These are phyloP conservation scores for Numenius arquata DNA, from an alignment of 2,113 vertebrate species.

Conservation along the genomic window DNA sequence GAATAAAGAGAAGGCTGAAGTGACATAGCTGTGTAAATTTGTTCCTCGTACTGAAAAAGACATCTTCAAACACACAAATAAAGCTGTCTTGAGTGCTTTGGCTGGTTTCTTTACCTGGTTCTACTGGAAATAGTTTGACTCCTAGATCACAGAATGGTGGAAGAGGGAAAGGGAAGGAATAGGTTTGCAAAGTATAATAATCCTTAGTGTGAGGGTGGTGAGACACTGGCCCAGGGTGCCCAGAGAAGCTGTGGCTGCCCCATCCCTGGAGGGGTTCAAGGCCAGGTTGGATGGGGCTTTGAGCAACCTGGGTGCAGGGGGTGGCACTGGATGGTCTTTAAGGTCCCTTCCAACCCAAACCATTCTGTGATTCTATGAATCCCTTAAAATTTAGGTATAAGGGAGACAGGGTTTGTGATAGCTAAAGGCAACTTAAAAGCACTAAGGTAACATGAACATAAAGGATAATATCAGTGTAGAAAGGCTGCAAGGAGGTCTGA, in stretches of 20 bases:
- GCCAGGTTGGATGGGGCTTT: no score
- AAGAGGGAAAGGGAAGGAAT: not conserved
- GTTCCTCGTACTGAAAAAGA: not conserved
- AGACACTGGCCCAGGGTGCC: no score
- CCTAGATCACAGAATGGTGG: not conserved
- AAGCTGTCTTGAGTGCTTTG: not conserved
- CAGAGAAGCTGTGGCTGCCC: no score
- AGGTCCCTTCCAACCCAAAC: no score
- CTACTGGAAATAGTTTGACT: not conserved
- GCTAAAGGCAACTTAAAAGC: not conserved
- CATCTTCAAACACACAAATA: not conserved
- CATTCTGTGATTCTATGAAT: no score
- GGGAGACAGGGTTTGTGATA: not conserved
- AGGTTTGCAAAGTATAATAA: not conserved
- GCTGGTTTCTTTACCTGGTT: not conserved
- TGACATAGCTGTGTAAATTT: not conserved
- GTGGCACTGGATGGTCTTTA: no score
- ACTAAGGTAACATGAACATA: not conserved
- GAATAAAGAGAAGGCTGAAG: not conserved
- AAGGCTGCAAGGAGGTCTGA: not conserved
- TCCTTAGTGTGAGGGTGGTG: no score
- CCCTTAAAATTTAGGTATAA: not conserved
- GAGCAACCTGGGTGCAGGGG: no score
- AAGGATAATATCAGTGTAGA: not conserved
- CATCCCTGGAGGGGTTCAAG: no score